These are phyloP conservation scores for Tachysurus fulvidraco DNA, from an alignment of 2,113 vertebrate genomes.

Conservation along the genomic window DNA sequence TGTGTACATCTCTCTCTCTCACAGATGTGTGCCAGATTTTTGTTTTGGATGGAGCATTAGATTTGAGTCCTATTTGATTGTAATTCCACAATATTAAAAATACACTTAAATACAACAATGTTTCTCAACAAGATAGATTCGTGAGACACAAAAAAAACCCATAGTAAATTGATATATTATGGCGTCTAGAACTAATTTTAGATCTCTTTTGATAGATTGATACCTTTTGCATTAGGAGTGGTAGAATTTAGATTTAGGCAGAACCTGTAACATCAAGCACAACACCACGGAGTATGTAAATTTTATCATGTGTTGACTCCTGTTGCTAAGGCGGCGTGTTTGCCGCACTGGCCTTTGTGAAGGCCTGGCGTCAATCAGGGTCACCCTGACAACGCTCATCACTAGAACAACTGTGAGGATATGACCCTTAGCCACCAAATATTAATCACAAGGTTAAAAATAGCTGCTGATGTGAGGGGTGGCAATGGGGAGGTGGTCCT, in stretches of 20 bases:
- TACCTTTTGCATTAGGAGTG: background rate
- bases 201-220: background rate
- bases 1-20: background rate
- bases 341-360: conserved; percentile 61
- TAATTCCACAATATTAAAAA: conserved; percentile 51
- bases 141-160: background rate
- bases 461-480: conserved; percentile 68
- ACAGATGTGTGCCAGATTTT: conserved; percentile 10
- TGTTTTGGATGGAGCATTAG: background rate
- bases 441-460: conserved; percentile 79
- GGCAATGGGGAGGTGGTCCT: conserved; percentile 67
- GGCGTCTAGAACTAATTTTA: too few relatives aligned
- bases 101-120: background rate
- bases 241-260: background rate
- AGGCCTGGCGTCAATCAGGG: conserved; percentile 60
- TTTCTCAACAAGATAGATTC: background rate
- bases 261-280: conserved; percentile 16
- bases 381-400: conserved; percentile 74
- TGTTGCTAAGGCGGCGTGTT: conserved; percentile 33
- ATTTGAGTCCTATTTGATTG: background rate
- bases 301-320: conserved; percentile 18
- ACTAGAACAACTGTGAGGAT: conserved; percentile 76
- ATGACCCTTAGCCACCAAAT: conserved; percentile 75
- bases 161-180: too few relatives aligned
- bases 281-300: conserved; percentile 40